Evolutionary conservation across 2,797 vertebrate genomes (phyloP).

Genomic region (Caiman crocodilus): DNA sequence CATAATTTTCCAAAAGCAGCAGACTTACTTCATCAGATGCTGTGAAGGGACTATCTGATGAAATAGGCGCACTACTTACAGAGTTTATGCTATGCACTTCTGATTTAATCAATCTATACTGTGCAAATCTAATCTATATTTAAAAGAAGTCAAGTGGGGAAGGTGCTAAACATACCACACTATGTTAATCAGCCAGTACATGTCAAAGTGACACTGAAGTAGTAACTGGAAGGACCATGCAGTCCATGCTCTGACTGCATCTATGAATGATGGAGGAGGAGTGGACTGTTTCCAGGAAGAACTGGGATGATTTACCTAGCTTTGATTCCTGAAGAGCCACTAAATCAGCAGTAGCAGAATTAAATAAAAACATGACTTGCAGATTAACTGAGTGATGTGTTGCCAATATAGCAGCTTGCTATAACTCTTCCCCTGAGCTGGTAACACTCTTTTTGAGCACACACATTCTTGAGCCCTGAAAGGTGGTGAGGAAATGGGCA

Average conservation of each 20-base stretch:
- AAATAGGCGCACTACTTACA: no score
- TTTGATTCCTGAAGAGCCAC: no score
- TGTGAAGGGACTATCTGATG: no score
- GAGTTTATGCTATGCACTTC: no score
- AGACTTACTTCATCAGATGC: no score
- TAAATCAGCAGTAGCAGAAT: background rate
- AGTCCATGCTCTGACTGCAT: background rate
- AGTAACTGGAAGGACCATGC: background rate
- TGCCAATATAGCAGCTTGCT: background rate
- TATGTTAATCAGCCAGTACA: background rate
- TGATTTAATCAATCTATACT: no score
- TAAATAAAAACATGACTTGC: background rate
- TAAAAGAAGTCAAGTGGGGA: background rate
- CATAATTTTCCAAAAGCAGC: no score
- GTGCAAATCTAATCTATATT: accelerated
- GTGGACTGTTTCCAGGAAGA: accelerated
- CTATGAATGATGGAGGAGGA: background rate
- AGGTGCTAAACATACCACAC: background rate
- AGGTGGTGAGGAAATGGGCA: no score
- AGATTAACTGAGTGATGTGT: background rate
- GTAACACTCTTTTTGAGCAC: no score
- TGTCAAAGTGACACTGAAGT: accelerated
- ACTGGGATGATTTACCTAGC: accelerated
- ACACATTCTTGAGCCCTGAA: no score
- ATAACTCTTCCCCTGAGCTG: background rate